Base-by-base conservation (phyloP, 2,888 invertebrate genomes). In the Drosophila leonis region DNA sequence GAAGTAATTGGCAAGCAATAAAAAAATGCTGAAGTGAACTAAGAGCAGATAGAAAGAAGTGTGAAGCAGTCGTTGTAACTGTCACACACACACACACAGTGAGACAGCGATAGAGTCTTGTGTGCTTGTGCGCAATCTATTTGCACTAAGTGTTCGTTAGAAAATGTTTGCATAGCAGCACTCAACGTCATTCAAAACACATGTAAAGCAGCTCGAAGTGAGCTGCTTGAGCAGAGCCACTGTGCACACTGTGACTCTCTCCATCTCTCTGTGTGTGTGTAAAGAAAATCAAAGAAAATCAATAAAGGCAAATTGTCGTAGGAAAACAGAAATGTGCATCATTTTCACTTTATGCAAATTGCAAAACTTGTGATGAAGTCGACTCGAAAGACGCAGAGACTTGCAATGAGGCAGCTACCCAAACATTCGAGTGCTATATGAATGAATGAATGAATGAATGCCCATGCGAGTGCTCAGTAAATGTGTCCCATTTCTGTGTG, bases 301-400 rank as follows among this genome's bases (percentile, higher is more conserved):
- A 87, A 87, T 87, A 85, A 83, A 75, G 75, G 82, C 82, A 86
- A 85, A 85, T 87, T 85, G 83, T 84, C 87, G 78, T 75, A 64
- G 83, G 72, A 81, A 84, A 85, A 86, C 75, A 83, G 80, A 87
- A 87, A 88, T 87, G 88, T 88, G 87, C 87, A 87, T 87, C 87
- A 88, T 88, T 88, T 86, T 87, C 84, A 84, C 88, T 86, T 86
- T 88, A 88, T 88, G 86, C 81, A 86, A 88, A 86, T 88, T 86
- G 81, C 84, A 75, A 82, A 84, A 77, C 78, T 82, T 83, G 80
- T 83, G 83, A 85, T 84, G 83, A 84, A 82, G 84, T 80, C 80
- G 82, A 83, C 66, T 57, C 39, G 7, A 41, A 41, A 55, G 61
- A 48, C 27, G 41, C 15, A 42, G 31, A 31, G 39, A 5, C 37